phyloP scores from a whole-genome alignment of 2,113 vertebrate species.

The Etheostoma spectabile region DNA sequence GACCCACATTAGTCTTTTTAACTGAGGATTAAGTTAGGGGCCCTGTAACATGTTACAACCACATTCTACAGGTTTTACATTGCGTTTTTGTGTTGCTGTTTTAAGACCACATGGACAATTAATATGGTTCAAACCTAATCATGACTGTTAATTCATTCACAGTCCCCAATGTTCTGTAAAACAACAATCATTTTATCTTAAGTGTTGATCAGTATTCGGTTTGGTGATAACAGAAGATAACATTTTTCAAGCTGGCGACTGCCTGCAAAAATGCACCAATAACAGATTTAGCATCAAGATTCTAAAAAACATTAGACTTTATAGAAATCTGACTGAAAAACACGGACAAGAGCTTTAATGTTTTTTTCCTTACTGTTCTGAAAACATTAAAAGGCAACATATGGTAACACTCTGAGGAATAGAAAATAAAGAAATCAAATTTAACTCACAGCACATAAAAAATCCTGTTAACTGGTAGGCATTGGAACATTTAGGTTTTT shows the following conservation, averaged over 20 bases:
- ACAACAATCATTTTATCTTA: background rate
- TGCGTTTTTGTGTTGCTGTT: background rate
- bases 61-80: background rate
- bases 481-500: background rate
- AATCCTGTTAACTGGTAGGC: background rate
- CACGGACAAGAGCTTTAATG: background rate
- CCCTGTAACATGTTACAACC: background rate
- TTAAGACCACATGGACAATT: background rate
- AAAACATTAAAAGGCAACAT: background rate
- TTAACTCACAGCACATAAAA: background rate
- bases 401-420: background rate
- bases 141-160: background rate
- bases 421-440: background rate
- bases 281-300: background rate
- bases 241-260: background rate
- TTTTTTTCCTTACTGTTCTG: background rate
- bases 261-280: background rate
- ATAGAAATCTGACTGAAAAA: background rate
- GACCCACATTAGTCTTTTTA: background rate
- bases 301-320: too few relatives aligned
- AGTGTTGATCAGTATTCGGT: background rate
- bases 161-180: background rate
- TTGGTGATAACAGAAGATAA: background rate
- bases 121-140: background rate
- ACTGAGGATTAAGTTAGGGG: background rate